Percentiles rank a stretch among this genome's conserved stretches.
Conservation (phyloP, 2,888 invertebrate species). For the Meganola albula region DNA sequence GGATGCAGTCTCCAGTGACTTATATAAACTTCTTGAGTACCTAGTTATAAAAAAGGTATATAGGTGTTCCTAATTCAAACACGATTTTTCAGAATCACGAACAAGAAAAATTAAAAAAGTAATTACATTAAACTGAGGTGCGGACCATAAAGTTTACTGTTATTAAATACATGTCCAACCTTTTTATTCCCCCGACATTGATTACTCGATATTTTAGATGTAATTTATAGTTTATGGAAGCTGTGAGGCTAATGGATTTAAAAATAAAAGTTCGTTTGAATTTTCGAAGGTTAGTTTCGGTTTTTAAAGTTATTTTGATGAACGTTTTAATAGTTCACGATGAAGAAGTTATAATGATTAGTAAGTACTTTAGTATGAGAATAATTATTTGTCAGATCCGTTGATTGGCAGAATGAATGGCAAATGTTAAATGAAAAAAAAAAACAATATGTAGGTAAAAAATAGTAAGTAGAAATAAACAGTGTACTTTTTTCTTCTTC, state of each 20-base stretch:
- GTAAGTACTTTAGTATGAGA: too few species aligned
- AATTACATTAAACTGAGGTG: slow-evolving; percentile 20
- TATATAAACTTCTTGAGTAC: too few species aligned
- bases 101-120: slow-evolving; percentile 24
- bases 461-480: too few species aligned
- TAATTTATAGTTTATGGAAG: slow-evolving; percentile 28
- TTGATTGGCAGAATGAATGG: too few species aligned
- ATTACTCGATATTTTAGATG: slow-evolving; percentile 25
- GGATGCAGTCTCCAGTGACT: too few species aligned
- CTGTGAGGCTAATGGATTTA: slow-evolving; percentile 14
- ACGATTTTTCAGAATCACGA: too few species aligned
- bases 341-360: slow-evolving; percentile 1
- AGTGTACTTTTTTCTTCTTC: too few species aligned
- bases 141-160: slow-evolving; percentile 27
- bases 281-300: slow-evolving; percentile 12
- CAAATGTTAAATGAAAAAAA: too few species aligned
- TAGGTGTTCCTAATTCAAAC: too few species aligned
- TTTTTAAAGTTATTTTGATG: slow-evolving; percentile 14
- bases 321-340: not conserved
- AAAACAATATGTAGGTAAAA: too few species aligned
- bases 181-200: slow-evolving; percentile 31
- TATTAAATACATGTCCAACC: slow-evolving; percentile 28
- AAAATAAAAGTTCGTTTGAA: slow-evolving; percentile 11
- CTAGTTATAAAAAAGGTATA: too few species aligned
- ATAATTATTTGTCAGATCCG: too few species aligned